These are phyloP conservation scores for Pantherophis vulpinus DNA, from an alignment of 2,797 vertebrate species.

Conservation along the genomic window DNA sequence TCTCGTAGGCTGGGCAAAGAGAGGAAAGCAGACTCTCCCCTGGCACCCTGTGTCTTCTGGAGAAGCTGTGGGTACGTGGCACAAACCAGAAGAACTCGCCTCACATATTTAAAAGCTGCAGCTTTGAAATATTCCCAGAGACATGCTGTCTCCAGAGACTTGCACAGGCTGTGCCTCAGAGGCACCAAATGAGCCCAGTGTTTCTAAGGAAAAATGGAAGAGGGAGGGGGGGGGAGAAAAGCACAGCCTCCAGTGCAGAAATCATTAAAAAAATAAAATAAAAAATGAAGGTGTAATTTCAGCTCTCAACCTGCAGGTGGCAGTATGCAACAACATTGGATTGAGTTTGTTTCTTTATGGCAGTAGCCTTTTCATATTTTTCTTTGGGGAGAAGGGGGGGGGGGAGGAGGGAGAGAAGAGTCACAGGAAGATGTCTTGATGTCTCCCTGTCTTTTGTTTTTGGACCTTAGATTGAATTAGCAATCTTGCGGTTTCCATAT, in stretches of 20 bases:
- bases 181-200: neutral
- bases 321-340: constrained; percentile 52
- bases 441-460: neutral
- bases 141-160: constrained; percentile 1
- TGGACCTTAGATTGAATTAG: constrained; percentile 85
- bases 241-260: neutral
- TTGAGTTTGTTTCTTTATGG: neutral
- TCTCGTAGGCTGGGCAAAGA: neutral
- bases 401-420: neutral
- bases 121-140: constrained; percentile 16
- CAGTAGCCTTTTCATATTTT: neutral
- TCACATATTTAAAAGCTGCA: neutral
- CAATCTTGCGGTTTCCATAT: constrained; percentile 92
- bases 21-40: neutral
- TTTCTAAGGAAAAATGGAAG: neutral
- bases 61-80: neutral
- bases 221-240: neutral
- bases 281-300: neutral
- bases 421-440: neutral
- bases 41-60: neutral
- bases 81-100: constrained; percentile 14
- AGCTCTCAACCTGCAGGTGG: constrained; percentile 63
- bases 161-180: neutral
- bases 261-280: neutral
- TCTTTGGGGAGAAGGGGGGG: neutral